Evolutionary conservation across 2,113 vertebrate species (phyloP), one percentile per base, ranked within the genome.

Genomic region (Falco punctatus): DNA sequence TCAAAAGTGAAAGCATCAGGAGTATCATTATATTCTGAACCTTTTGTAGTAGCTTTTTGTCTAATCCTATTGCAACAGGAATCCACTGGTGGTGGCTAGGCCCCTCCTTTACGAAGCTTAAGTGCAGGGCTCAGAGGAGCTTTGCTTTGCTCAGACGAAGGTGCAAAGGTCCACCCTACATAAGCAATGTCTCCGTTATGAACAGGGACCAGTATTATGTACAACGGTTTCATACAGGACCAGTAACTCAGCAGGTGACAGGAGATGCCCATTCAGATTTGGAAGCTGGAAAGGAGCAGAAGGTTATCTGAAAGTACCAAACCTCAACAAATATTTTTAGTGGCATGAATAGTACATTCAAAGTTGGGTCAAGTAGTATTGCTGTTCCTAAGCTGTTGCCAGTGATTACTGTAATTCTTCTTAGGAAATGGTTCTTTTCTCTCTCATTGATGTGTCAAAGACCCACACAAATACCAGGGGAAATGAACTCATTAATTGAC

Each of bases 1-100:
- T 93, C 94, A 95, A 89, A 95, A 95, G 81, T 66, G 67, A 96
- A 93, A 93, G 42, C 78, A 86, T 91, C 82, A 90, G 91, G 77
- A 95, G 87, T 88, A 90, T 93, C 92, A 62, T 90, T 89, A 82
- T 87, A 59, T 89, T 88, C 82, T 72, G 82, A 92, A 74, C 62
- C 80, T 92, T 95, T 93, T 88, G 75, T 81, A 77, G 78, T 28
- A 42, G 90, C 69, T 82, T 95, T 94, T 84, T 88, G 62, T 83
- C 79, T 95, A 94, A 94, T 84, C 78, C 69, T 92, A 62, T 80
- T 93, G 88, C 83, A 91, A 94, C 69, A 88, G 67, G 87, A 97
- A 86, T 86, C 84, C 81, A 67, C 81, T 1, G 11, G 24, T 13
- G 26, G 46, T 67, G 78, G 21, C 38, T 46, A 52, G 81, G 67